phyloP scores from a whole-genome alignment of 2,113 vertebrate species.

The Anguilla japonica region DNA sequence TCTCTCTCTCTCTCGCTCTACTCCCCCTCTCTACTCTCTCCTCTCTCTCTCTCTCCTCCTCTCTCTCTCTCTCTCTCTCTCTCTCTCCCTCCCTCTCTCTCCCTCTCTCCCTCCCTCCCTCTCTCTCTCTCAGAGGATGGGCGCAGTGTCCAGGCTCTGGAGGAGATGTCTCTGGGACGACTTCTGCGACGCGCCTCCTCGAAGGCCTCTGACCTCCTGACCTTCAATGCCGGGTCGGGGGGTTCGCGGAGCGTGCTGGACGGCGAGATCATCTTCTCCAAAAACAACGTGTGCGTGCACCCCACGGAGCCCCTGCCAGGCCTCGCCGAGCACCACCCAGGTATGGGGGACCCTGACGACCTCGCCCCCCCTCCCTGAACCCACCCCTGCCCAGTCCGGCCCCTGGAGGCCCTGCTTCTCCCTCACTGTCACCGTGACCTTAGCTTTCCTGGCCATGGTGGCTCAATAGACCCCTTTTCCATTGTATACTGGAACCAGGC shows the following conservation, averaged over 20 bases:
- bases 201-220: slow-evolving; percentile 95
- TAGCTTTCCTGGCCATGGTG: no score
- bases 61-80: no score
- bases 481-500: background rate
- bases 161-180: slow-evolving; percentile 95
- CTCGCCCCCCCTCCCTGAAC: background rate
- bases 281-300: slow-evolving; percentile 98
- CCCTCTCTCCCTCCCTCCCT: background rate
- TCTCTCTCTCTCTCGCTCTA: slow-evolving; percentile 49
- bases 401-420: no score
- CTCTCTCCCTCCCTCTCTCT: slow-evolving; percentile 28
- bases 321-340: slow-evolving; percentile 90
- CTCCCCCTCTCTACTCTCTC: slow-evolving; percentile 33
- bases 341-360: slow-evolving; percentile 54
- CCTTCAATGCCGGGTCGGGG: slow-evolving; percentile 73
- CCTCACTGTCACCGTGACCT: no score
- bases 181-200: slow-evolving; percentile 95
- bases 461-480: no score
- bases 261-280: slow-evolving; percentile 95
- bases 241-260: slow-evolving; percentile 73
- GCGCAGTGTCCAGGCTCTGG: slow-evolving; percentile 66
- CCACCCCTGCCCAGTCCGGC: no score
- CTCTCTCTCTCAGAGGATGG: slow-evolving; percentile 81
- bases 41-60: slow-evolving; percentile 47
- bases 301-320: slow-evolving; percentile 84